These are phyloP conservation scores for Nebria ingens DNA, from an alignment of 1,140 invertebrate genomes.

Conservation along the genomic window DNA sequence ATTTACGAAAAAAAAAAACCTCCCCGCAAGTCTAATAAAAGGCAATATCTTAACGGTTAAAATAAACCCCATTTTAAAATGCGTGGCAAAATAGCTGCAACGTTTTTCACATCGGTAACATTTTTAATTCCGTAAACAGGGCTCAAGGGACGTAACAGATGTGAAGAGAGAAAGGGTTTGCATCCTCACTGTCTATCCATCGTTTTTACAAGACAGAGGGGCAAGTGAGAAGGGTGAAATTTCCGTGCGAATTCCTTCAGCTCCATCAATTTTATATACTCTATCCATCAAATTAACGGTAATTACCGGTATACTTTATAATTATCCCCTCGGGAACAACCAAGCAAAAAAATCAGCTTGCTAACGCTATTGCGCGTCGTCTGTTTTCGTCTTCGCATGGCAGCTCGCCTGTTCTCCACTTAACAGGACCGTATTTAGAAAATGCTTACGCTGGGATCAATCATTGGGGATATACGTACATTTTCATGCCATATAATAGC, in stretches of 20 bases:
- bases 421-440: background rate
- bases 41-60: no score
- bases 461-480: no score
- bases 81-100: background rate
- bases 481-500: no score
- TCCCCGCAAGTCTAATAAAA: no score
- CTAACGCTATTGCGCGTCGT: background rate
- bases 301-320: slow-evolving; percentile 7
- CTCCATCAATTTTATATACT: slow-evolving; percentile 8
- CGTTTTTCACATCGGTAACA: background rate
- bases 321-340: slow-evolving; percentile 1
- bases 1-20: no score
- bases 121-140: background rate
- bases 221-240: background rate
- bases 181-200: background rate
- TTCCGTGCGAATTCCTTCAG: slow-evolving; percentile 2
- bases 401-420: background rate
- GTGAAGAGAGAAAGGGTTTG: background rate
- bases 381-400: background rate
- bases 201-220: no score
- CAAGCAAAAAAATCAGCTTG: background rate
- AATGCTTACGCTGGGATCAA: no score
- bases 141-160: no score
- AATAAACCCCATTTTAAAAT: background rate
- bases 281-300: slow-evolving; percentile 7